Percentiles rank a stretch among this genome's conserved stretches.
These are phyloP conservation scores for Ischnura elegans DNA, from an alignment of 2,888 invertebrate species.

Conservation along the genomic window DNA sequence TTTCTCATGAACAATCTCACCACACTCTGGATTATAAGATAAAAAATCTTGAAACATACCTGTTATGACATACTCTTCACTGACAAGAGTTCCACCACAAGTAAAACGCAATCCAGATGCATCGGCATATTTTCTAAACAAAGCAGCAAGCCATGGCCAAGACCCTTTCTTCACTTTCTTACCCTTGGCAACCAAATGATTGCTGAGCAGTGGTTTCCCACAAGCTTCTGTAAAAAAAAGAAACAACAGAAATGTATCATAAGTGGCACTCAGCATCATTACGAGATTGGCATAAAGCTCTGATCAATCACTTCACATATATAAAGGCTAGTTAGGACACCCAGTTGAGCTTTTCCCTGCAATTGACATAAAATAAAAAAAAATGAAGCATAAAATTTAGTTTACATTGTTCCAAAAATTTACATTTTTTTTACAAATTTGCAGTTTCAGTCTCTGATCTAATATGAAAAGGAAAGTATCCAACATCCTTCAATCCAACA, in stretches of 20 bases:
- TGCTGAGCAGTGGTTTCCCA: slow-evolving; percentile 45
- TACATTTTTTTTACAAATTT: too few relatives aligned
- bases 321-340: too few relatives aligned
- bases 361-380: not conserved
- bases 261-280: not conserved
- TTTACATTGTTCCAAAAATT: too few relatives aligned
- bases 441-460: too few relatives aligned
- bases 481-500: too few relatives aligned
- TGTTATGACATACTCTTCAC: slow-evolving; percentile 55
- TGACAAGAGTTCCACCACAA: slow-evolving; percentile 69
- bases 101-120: slow-evolving; percentile 55
- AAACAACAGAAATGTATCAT: not conserved
- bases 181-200: slow-evolving; percentile 49
- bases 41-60: slow-evolving; percentile 41
- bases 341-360: not conserved
- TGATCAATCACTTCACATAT: too few relatives aligned
- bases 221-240: not conserved
- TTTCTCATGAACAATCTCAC: too few relatives aligned
- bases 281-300: too few relatives aligned
- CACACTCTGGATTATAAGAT: too few relatives aligned
- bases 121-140: slow-evolving; percentile 68
- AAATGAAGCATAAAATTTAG: too few relatives aligned
- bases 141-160: slow-evolving; percentile 71
- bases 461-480: too few relatives aligned
- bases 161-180: slow-evolving; percentile 64